phyloP scores from a whole-genome alignment of 2,113 vertebrate genomes.

The Regulus satrapa region DNA sequence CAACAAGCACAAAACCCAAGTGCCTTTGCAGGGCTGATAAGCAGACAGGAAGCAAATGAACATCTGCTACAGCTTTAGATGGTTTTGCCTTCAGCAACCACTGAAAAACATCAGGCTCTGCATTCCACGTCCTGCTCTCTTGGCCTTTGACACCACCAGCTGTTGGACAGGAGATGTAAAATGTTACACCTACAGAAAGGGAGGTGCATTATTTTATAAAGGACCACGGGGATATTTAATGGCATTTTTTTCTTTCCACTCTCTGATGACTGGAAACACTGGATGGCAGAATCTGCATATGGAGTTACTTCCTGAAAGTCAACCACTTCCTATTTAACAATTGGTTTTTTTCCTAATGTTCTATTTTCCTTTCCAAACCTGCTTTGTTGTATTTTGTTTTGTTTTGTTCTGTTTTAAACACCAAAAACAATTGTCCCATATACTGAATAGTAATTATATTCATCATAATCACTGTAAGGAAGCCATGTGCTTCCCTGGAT shows the following conservation, averaged over 20 bases:
- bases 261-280: not conserved
- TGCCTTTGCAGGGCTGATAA: slow-evolving; percentile 67
- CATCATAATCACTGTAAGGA: not conserved
- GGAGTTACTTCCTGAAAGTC: slow-evolving; percentile 16
- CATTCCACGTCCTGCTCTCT: not conserved
- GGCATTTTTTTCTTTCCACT: not conserved
- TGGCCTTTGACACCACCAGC: slow-evolving; percentile 22
- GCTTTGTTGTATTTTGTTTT: slow-evolving; percentile 20
- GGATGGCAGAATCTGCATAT: not conserved
- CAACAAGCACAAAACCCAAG: slow-evolving; percentile 46
- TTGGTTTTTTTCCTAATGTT: not conserved
- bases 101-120: slow-evolving; percentile 19
- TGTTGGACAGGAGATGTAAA: not conserved
- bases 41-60: slow-evolving; percentile 68
- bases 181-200: not conserved
- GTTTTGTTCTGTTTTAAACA: slow-evolving; percentile 29
- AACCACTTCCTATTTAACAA: slow-evolving; percentile 45
- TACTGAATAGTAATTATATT: slow-evolving; percentile 39
- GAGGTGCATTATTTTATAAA: not conserved
- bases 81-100: slow-evolving; percentile 40
- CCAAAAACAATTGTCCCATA: slow-evolving; percentile 13
- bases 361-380: slow-evolving; percentile 26
- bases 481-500: slow-evolving; percentile 53
- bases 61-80: slow-evolving; percentile 50
- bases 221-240: not conserved